Base-by-base conservation (phyloP, 2,113 vertebrate genomes). In the Enhydra lutris region DNA sequence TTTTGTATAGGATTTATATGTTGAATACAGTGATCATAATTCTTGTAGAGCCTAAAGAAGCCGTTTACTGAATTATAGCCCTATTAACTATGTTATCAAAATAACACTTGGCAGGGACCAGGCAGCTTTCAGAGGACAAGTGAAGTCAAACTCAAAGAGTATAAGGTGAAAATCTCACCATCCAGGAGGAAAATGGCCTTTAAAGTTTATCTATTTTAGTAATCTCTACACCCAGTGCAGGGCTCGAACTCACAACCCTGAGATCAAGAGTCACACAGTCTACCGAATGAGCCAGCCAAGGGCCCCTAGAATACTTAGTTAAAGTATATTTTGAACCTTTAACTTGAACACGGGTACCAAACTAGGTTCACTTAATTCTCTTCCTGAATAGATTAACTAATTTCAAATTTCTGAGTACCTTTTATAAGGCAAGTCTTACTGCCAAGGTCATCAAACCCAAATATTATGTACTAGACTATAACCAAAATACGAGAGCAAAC, bases 301-400 rank as follows among this genome's bases (percentile, higher is more conserved):
- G 7, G 39, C 26, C 74, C 8, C 50, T 76, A 31, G 29, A 29
- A 74, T 91, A 81, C 73, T 93, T 24, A 67, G 63, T 87, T 18
- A 81, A 74, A 81, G 31, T 88, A 36, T 84, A 73, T 90, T 97
- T n/a, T 20, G 82, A 61, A 6, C 23, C n/a, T 94, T 94, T 92
- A 83, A 94, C 83, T 91, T 73, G 96, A 97, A 96, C 45, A 81
- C 57, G 95, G 80, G 74, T 95, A 94, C 42, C 95, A 98, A 96
- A 34, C 50, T 98, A 98, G 79, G 83, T 85, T 80, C 74, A 31
- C 93, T 98, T 98, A 85, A 95, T 88, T 95, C 95, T 96, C 63
- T 88, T 92, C 65, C 50, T 84, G 26, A 94, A 79, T 15, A 61
- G 8, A 80, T 57, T 89, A 69, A 94, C 14, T 42, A 93, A 65